Percentiles rank a stretch among this genome's conserved stretches.
Conservation (phyloP, 2,113 vertebrate species). For the Ciconia maguari region DNA sequence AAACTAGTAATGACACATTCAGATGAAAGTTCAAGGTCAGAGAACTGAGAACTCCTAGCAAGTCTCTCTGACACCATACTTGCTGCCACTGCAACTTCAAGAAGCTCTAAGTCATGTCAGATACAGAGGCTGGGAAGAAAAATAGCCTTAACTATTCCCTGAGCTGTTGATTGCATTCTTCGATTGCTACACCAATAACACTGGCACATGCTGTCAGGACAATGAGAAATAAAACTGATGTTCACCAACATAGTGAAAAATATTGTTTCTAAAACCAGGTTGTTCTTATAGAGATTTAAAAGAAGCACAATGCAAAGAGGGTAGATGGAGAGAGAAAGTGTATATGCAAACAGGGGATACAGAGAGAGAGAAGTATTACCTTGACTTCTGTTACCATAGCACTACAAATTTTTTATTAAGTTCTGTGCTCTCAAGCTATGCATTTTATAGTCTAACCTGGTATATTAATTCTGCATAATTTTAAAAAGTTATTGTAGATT, state of each 20-base stretch:
- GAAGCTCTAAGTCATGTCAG: background rate
- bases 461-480: too few species aligned
- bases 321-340: background rate
- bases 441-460: background rate
- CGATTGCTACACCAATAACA: background rate
- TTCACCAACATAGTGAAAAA: background rate
- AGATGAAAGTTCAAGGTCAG: background rate
- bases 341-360: background rate
- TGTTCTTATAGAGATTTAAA: background rate
- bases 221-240: background rate
- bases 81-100: background rate
- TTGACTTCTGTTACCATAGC: background rate
- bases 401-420: background rate
- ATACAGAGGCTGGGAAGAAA: background rate
- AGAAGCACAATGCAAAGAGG: background rate
- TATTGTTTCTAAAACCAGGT: background rate
- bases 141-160: background rate
- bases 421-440: background rate
- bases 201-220: background rate
- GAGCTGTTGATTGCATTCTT: slow-evolving; percentile 13
- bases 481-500: background rate
- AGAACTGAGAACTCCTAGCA: background rate
- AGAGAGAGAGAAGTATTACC: background rate
- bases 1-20: background rate
- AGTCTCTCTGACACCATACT: background rate